Evolutionary conservation across 2,113 vertebrate species (phyloP).

Genomic region (Picathartes gymnocephalus): DNA sequence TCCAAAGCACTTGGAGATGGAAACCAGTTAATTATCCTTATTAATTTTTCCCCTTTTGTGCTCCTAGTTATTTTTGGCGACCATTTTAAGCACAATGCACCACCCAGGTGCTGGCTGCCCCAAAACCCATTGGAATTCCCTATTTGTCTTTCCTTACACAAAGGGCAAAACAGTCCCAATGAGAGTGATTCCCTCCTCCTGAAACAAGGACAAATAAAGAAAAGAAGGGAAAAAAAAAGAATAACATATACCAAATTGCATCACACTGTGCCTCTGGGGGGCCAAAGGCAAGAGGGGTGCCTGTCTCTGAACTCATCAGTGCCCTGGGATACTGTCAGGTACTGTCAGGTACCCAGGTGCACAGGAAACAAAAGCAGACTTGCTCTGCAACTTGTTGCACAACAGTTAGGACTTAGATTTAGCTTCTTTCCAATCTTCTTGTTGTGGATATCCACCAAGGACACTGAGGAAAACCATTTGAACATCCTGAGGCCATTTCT

Average conservation of each 20-base stretch:
- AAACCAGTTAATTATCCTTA: slow-evolving; percentile 39
- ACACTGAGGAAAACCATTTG: background rate
- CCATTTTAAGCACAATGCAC: slow-evolving; percentile 37
- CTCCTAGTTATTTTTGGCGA: slow-evolving; percentile 49
- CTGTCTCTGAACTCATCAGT: background rate
- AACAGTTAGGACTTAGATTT: background rate
- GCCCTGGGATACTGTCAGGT: background rate
- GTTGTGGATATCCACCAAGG: background rate
- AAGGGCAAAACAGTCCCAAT: background rate
- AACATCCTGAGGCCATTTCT: background rate
- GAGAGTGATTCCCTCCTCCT: background rate
- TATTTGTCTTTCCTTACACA: background rate
- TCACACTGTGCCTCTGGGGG: background rate
- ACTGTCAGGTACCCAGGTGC: background rate
- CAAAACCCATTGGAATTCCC: background rate
- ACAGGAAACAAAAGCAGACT: background rate
- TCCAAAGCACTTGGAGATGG: slow-evolving; percentile 39
- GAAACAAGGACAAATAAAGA: background rate
- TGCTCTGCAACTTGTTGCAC: background rate
- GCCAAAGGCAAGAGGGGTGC: background rate
- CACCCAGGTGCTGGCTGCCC: slow-evolving; percentile 42
- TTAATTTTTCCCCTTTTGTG: slow-evolving; percentile 33
- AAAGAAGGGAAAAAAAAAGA: background rate
- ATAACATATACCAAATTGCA: background rate
- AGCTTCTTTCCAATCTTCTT: background rate